Evolutionary conservation across 2,888 invertebrate species (phyloP).

Genomic region (Charanyca ferruginea): DNA sequence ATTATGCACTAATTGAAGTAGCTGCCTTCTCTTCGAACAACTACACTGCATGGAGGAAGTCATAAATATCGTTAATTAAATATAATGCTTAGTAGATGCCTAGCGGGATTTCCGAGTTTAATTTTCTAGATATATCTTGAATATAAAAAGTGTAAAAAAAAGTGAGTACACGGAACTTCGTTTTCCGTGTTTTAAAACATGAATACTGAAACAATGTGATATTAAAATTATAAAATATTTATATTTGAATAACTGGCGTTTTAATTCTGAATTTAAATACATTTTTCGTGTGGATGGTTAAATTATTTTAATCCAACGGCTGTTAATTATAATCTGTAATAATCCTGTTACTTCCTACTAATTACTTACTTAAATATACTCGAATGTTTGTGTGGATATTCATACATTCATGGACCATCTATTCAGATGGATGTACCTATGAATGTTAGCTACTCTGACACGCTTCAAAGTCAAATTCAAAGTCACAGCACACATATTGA

Average conservation of each 20-base stretch:
- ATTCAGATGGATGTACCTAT: no score
- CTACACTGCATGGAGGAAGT: constrained; percentile 55
- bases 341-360: no score
- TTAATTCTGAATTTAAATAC: background rate
- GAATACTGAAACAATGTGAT: constrained; percentile 22
- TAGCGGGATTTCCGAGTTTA: constrained; percentile 41
- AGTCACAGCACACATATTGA: no score
- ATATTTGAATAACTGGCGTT: background rate
- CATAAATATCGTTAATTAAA: constrained; percentile 61
- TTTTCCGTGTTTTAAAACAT: no score
- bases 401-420: no score
- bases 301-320: no score
- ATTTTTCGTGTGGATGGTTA: no score
- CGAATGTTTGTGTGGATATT: no score
- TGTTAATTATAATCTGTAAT: no score
- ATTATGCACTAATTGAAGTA: constrained; percentile 55
- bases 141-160: constrained; percentile 8
- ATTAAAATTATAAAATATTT: constrained; percentile 1
- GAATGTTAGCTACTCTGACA: no score
- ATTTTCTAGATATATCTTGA: constrained; percentile 23
- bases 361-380: no score
- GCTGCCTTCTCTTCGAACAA: constrained; percentile 28
- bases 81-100: constrained; percentile 22
- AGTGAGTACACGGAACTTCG: constrained; percentile 9
- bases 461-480: no score